Percentiles rank a stretch among this genome's conserved stretches.
phyloP scores from a whole-genome alignment of 2,113 vertebrate genomes.

The Vireo altiloquus region DNA sequence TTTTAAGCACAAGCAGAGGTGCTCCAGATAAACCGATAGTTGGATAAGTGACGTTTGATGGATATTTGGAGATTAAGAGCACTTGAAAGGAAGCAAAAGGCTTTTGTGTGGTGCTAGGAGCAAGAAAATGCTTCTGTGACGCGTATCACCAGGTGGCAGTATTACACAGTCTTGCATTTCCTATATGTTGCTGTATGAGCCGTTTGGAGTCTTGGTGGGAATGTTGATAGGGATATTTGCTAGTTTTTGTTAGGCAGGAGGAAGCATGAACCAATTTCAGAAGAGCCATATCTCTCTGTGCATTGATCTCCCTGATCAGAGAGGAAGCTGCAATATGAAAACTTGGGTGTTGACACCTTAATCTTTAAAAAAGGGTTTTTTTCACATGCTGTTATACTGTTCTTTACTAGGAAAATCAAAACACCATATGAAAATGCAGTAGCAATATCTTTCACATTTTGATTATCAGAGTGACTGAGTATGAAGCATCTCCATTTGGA shows the following conservation, averaged over 20 bases:
- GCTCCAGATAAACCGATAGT: not conserved
- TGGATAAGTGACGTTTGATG: not conserved
- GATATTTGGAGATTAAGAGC: not conserved
- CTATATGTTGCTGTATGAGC: fast-evolving
- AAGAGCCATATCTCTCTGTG: not conserved
- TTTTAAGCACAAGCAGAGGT: not conserved
- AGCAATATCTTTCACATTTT: not conserved
- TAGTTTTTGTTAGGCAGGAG: not conserved
- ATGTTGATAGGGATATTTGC: not conserved
- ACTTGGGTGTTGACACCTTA: not conserved
- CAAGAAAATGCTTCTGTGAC: not conserved
- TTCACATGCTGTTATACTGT: not conserved
- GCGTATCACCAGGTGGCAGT: conserved; percentile 37
- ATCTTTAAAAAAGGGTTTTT: not conserved
- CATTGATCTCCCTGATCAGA: not conserved
- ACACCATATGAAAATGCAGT: not conserved
- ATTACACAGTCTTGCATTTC: conserved; percentile 27
- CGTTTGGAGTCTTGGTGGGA: not conserved
- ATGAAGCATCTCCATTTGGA: not conserved
- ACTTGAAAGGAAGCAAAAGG: not conserved
- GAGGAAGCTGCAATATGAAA: not conserved
- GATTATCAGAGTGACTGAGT: not conserved
- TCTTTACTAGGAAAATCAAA: not conserved
- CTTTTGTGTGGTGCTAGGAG: not conserved
- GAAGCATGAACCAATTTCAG: not conserved